These are phyloP conservation scores for Pyrochroa serraticornis DNA, from an alignment of 2,888 invertebrate genomes.

Conservation along the genomic window DNA sequence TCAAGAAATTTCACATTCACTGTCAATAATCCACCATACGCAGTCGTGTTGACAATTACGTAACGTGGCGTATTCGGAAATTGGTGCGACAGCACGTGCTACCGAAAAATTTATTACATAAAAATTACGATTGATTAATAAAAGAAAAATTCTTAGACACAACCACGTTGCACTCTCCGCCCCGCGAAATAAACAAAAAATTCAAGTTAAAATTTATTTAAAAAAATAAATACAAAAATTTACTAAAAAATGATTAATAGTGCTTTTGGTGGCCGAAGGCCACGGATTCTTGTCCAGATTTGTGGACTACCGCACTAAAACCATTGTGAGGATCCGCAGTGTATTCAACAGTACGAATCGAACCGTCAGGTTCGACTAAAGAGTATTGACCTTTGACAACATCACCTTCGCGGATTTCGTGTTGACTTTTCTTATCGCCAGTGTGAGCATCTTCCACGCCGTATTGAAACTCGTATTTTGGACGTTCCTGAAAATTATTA, in stretches of 20 bases:
- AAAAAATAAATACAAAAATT: neutral
- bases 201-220: neutral
- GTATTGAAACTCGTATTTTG: constrained; percentile 42
- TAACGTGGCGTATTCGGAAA: constrained; percentile 12
- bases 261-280: constrained; percentile 17
- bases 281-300: constrained; percentile 33
- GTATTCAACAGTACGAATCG: constrained; percentile 42
- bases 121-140: constrained; percentile 3
- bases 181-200: neutral
- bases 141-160: neutral
- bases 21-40: constrained; percentile 4
- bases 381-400: constrained; percentile 43
- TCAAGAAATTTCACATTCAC: constrained; percentile 1
- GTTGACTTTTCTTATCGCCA: constrained; percentile 42
- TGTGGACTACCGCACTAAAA: constrained; percentile 43
- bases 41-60: neutral
- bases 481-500: constrained; percentile 31
- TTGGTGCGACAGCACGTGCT: constrained; percentile 3
- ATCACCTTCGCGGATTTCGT: constrained; percentile 43
- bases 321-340: constrained; percentile 42
- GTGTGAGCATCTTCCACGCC: constrained; percentile 43
- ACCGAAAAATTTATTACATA: neutral
- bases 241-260: neutral
- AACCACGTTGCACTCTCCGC: neutral
- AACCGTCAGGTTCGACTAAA: constrained; percentile 42